Base-by-base conservation (phyloP, 2,113 vertebrate genomes). In the Zosterops japonicus region DNA sequence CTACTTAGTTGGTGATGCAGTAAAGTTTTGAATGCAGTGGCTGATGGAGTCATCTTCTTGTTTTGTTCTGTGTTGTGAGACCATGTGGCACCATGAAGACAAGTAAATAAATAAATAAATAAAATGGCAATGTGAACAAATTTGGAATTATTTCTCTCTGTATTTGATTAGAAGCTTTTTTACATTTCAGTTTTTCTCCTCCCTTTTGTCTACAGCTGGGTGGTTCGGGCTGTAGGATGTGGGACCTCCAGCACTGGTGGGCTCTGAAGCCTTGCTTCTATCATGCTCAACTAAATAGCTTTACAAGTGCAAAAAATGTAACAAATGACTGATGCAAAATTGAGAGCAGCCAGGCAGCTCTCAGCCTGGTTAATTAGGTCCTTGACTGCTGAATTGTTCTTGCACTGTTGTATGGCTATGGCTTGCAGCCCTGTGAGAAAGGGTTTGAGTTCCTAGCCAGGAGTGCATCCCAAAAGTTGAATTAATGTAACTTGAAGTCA, bases 281-380 rank as follows among this genome's bases (percentile, higher is more conserved):
- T 39, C 18, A 3, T 89, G 60, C 52, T 89, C 46, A 70, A 57
- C 87, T 93, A 90, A 96, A 92, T 70, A 96, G 95, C 94, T 87
- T 97, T 94, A 87, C 82, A 89, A 96, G 90, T 97, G 87, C 96
- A 97, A 97, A 87, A 96, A 97, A 97, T 94, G 78, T 97, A 97
- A 91, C 68, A 93, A 95, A 97, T 95, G 97, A 91, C 92, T 97
- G 96, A 91, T 94, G 78, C 87, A 55, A 95, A 94, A 98, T 63
- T 94, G 92, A 97, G 95, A 94, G 92, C 93, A 94, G 94, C 82
- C 91, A 97, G 95, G 95, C 94, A 96, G 81, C 72, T 83, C 79
- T 96, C 93, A 93, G 89, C 64, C 94, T 96, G 24, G 33, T 77
- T 87, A 97, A 97, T 98, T 96, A 97, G 89, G 75, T 95, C 92